phyloP scores from a whole-genome alignment of 92 coral and sea anemone species.

The Porites lobata region DNA sequence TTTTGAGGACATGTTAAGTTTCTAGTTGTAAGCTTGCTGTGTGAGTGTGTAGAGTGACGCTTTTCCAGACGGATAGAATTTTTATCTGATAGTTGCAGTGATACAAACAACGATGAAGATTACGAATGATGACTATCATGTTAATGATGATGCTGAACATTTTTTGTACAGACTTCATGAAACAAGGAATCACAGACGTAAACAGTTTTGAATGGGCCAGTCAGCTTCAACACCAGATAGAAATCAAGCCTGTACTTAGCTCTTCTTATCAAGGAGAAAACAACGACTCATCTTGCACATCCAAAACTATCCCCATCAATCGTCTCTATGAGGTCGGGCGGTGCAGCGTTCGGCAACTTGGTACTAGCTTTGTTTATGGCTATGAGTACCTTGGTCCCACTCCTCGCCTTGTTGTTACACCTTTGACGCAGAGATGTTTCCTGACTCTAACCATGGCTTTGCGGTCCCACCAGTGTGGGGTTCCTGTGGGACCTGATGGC shows the following conservation, averaged over 20 bases:
- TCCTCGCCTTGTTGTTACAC: slow-evolving; percentile 83
- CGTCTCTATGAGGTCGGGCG: slow-evolving; percentile 64
- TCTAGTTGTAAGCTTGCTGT: too few relatives aligned
- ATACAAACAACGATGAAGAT: too few relatives aligned
- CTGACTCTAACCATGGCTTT: slow-evolving; percentile 91
- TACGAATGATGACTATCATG: too few relatives aligned
- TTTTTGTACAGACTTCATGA: slow-evolving; percentile 46
- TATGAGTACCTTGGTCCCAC: slow-evolving; percentile 95
- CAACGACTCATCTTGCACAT: slow-evolving; percentile 14
- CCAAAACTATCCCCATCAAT: slow-evolving; percentile 60
- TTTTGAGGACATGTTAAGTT: too few relatives aligned
- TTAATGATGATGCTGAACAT: neutral
- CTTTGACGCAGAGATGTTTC: slow-evolving; percentile 91
- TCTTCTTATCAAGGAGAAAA: slow-evolving; percentile 48
- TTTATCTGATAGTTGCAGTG: too few relatives aligned
- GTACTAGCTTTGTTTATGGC: slow-evolving; percentile 78
- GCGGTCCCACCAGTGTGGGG: slow-evolving; percentile 82
- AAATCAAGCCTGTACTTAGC: slow-evolving; percentile 57
- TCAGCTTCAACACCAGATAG: slow-evolving; percentile 81
- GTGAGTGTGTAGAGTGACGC: too few relatives aligned
- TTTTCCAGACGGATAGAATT: too few relatives aligned
- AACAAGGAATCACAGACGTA: slow-evolving; percentile 50
- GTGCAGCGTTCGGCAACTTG: slow-evolving; percentile 83
- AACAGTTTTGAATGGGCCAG: slow-evolving; percentile 95
- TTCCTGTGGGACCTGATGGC: slow-evolving; percentile 89